phyloP scores from a whole-genome alignment of 2,888 invertebrate species.

The Zaprionus lineosus region DNA sequence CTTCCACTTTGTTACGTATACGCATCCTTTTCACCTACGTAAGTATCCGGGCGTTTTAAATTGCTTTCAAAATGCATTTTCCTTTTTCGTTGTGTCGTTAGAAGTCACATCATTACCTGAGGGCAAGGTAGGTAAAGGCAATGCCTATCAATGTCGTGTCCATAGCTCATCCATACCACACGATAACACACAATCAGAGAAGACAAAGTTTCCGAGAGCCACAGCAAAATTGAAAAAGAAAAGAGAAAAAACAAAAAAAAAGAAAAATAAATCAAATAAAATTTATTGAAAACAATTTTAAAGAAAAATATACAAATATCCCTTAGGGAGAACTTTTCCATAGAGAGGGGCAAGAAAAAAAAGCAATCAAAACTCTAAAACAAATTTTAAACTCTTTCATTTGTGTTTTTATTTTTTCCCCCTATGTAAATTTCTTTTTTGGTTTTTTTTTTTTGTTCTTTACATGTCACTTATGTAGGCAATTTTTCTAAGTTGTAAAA shows the following conservation, averaged over 20 bases:
- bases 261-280: too few relatives aligned
- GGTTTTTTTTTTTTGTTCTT: slow-evolving; percentile 19
- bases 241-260: neutral
- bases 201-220: slow-evolving; percentile 45
- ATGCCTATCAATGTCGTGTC: slow-evolving; percentile 35
- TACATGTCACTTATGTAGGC: slow-evolving; percentile 54
- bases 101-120: slow-evolving; percentile 23
- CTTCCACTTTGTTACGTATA: neutral
- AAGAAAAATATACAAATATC: slow-evolving; percentile 15
- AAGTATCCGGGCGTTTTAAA: slow-evolving; percentile 23
- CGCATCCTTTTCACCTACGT: too few relatives aligned
- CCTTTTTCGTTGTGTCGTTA: slow-evolving; percentile 31
- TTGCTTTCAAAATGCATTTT: slow-evolving; percentile 31
- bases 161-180: slow-evolving; percentile 40
- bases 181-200: slow-evolving; percentile 24
- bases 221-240: slow-evolving; percentile 38
- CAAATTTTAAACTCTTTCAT: slow-evolving; percentile 51
- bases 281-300: neutral
- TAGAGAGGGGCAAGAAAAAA: slow-evolving; percentile 30
- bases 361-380: slow-evolving; percentile 56
- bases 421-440: slow-evolving; percentile 38
- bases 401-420: slow-evolving; percentile 26
- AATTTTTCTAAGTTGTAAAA: slow-evolving; percentile 47
- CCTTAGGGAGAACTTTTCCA: slow-evolving; percentile 45
- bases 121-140: slow-evolving; percentile 57